A percentile compares a stretch with the other conserved stretches of the same genome.
These are phyloP conservation scores for Bombus vancouverensis DNA, from an alignment of 1,140 invertebrate genomes.

Conservation along the genomic window DNA sequence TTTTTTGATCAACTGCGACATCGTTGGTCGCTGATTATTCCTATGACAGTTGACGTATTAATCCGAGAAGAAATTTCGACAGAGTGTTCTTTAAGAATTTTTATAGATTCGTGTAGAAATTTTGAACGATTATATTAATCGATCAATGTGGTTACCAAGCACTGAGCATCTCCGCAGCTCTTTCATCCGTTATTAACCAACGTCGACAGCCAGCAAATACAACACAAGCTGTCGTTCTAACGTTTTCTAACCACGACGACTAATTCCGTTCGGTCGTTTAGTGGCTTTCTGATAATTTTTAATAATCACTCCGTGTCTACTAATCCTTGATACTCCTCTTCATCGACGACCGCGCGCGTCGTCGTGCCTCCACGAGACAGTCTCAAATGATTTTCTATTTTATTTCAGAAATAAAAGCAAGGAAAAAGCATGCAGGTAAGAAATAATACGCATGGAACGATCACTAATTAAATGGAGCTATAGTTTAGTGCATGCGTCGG, in stretches of 20 bases:
- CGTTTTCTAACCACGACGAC: conserved; percentile 16
- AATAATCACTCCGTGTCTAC: not conserved
- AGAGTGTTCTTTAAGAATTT: not conserved
- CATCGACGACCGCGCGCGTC: not conserved
- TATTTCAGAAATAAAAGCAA: conserved; percentile 88
- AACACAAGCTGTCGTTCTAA: conserved; percentile 9
- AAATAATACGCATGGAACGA: conserved; percentile 51
- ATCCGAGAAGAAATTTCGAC: not conserved
- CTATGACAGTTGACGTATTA: not conserved
- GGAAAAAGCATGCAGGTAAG: conserved; percentile 88
- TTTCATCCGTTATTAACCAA: conserved; percentile 13
- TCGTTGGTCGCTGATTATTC: not conserved
- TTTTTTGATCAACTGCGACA: not conserved
- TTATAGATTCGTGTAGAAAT: not conserved
- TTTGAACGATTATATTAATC: not conserved
- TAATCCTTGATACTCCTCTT: not conserved
- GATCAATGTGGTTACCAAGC: not conserved
- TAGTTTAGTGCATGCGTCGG: conserved; percentile 35
- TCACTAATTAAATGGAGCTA: conserved; percentile 45
- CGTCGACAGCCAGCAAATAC: not conserved
- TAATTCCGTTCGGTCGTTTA: conserved; percentile 20
- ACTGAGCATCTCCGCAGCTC: not conserved
- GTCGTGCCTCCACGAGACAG: conserved; percentile 20
- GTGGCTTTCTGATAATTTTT: not conserved
- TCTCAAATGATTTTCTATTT: conserved; percentile 70